A percentile compares a stretch with the other conserved stretches of the same genome.
Evolutionary conservation across 2,888 invertebrate genomes (phyloP).

Genomic region (Melanargia galathea): DNA sequence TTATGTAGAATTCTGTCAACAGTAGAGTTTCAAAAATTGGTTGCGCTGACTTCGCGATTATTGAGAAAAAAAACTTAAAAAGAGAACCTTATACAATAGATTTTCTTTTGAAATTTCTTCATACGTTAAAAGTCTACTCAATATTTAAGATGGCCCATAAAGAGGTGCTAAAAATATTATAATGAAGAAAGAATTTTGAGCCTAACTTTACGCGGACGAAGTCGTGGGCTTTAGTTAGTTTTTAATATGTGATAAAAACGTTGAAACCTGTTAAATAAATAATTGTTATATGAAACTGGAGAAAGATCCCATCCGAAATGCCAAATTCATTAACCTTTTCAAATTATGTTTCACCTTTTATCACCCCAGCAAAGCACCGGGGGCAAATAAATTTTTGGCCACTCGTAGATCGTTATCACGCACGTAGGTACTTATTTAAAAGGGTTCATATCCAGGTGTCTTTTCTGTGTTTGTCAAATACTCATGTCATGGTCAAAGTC

Average conservation of each 20-base stretch:
- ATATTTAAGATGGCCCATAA: too few species aligned
- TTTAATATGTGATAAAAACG: not conserved
- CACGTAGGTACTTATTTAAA: constrained; percentile 17
- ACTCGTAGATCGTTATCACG: constrained; percentile 25
- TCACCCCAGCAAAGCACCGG: not conserved
- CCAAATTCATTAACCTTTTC: constrained; percentile 11
- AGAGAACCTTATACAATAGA: too few species aligned
- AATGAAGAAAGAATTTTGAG: too few species aligned
- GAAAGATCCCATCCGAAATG: not conserved
- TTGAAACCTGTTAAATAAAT: not conserved
- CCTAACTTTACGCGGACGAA: too few species aligned
- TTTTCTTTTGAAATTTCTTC: too few species aligned
- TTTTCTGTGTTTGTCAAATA: constrained; percentile 30
- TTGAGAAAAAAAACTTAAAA: too few species aligned
- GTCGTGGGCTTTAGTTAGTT: too few species aligned
- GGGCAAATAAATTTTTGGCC: constrained; percentile 19
- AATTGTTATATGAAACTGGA: not conserved
- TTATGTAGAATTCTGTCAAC: not conserved
- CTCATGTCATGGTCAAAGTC: constrained; percentile 22
- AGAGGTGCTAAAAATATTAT: too few species aligned
- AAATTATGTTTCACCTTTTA: not conserved
- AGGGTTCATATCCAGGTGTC: constrained; percentile 37
- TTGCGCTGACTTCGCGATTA: too few species aligned
- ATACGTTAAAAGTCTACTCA: too few species aligned
- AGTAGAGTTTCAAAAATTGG: not conserved